Evolutionary conservation across 2,888 invertebrate species (phyloP), one percentile per base, ranked within the genome.

Genomic region (Endomychus coccineus): DNA sequence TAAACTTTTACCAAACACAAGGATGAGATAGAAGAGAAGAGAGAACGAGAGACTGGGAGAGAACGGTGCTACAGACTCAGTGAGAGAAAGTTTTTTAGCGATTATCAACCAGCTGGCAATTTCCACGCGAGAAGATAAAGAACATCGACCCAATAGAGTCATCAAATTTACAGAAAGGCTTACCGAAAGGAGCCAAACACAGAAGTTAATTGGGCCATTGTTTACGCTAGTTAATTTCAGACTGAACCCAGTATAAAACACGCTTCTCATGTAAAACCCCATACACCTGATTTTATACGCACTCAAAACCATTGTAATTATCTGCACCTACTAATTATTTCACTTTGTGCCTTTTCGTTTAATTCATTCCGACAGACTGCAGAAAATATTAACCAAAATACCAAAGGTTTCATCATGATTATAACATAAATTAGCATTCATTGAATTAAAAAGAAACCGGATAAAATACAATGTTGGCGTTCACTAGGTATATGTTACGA

Each of bases 21-120:
- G 38, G 40, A n/a, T n/a, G n/a, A n/a, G n/a, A n/a, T n/a, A n/a
- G n/a, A n/a, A n/a, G n/a, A n/a, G n/a, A n/a, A n/a, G n/a, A n/a
- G n/a, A n/a, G n/a, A n/a, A n/a, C n/a, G n/a, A n/a, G n/a, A n/a
- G n/a, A n/a, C n/a, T n/a, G n/a, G n/a, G n/a, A n/a, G n/a, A n/a
- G n/a, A n/a, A n/a, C n/a, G n/a, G n/a, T n/a, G n/a, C n/a, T 31
- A 42, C 37, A 36, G 32, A 40, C 35, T 43, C 42, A 47, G 40
- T 46, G n/a, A n/a, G n/a, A n/a, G n/a, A 50, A 52, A 49, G 35
- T 45, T 43, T 52, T 52, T 48, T 39, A 43, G 42, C 46, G 48
- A 52, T 53, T 49, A 51, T 48, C 51, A 44, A 43, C 48, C 54
- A 52, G 48, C 53, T 51, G 51, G 49, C 49, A 45, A 43, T 50